These are phyloP conservation scores for Falco naumanni DNA, from an alignment of 2,797 vertebrate genomes.

Conservation along the genomic window DNA sequence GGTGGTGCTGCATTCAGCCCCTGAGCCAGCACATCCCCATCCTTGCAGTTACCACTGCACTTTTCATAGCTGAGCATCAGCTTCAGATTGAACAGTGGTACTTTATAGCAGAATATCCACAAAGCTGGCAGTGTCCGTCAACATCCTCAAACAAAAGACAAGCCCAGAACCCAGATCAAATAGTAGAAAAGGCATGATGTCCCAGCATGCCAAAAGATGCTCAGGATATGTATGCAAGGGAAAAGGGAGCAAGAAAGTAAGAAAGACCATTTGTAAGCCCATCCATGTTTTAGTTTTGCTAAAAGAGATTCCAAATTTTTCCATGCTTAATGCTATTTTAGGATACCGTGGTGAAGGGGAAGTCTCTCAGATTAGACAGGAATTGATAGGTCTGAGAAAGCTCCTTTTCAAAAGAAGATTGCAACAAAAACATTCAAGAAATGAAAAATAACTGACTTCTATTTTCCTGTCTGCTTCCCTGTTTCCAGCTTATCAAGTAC, in stretches of 20 bases:
- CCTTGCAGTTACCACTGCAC: background rate
- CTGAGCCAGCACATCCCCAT: accelerated
- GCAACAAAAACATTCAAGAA: background rate
- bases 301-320: background rate
- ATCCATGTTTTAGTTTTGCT: background rate
- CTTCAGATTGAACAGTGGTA: background rate
- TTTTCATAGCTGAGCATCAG: background rate
- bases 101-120: background rate
- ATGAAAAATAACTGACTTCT: background rate
- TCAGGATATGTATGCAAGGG: background rate
- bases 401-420: background rate
- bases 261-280: background rate
- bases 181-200: background rate
- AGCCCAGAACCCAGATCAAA: background rate
- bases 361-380: background rate
- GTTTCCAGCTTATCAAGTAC: background rate
- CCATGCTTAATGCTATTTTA: background rate
- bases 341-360: background rate
- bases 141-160: background rate
- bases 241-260: background rate
- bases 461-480: background rate
- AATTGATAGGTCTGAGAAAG: background rate
- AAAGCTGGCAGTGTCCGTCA: background rate
- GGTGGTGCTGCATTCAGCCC: background rate
- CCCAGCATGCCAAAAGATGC: background rate